Base-by-base conservation (phyloP, 2,888 invertebrate genomes). In the Tenthredo scrophulariae region DNA sequence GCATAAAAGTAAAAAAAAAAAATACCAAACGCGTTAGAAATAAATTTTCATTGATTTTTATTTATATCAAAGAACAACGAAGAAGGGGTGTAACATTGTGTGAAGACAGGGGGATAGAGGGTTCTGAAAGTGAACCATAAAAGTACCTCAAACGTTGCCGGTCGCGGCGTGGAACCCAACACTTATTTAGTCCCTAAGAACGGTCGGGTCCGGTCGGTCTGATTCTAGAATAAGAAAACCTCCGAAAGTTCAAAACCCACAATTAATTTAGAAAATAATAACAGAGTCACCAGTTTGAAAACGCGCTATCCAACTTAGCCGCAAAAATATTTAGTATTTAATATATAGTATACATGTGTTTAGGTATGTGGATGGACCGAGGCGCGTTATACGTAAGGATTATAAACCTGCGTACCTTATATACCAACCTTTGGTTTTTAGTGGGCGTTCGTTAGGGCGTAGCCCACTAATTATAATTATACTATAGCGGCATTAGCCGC, bases 391-490 rank as follows among this genome's bases (percentile, higher is more conserved):
- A 40, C 10, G 4, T 82, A 62, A n/a, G 22, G 26, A 26, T 10
- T 58, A 37, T 62, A 9, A 46, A 80, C 65, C 22, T 62, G 50
- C 4, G 33, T 50, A 37, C 37, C 37, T 37, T 37, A 18, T 84
- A 74, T 74, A 62, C 18, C 22, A 26, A 10, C 22, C 26, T 22
- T 62, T 62, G 22, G 67, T 89, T 89, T 88, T 88, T 89, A 91
- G 89, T 90, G 90, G 92, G 92, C 92, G 92, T 91, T 88, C 91
- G 90, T 89, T 90, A 90, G 90, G 92, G 93, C 92, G 93, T 92
- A 91, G 88, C 92, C 90, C 90, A 90, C 92, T 93, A 93, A 93
- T 93, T 93, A 92, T 93, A 93, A 93, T 93, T 93, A 92, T 91
- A 93, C 91, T 89, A 91, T 89, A 89, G 90, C 89, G 90, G 91